Base-by-base conservation (phyloP, 2,113 vertebrate genomes). In the Paracanthobrama guichenoti region DNA sequence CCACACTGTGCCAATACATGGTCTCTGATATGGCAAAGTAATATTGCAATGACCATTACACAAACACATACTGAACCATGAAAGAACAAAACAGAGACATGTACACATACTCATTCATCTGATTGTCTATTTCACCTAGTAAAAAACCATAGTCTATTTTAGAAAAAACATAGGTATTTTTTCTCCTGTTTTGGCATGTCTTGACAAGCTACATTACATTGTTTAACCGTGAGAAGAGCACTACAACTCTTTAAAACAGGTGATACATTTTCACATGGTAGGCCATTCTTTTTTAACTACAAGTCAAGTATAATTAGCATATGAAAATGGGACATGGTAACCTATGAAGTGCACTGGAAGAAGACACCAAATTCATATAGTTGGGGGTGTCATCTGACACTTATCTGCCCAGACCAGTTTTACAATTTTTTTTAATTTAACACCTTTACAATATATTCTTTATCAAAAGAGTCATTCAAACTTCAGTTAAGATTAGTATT, bases 101-200 rank as follows among this genome's bases (percentile, higher is more conserved):
- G 35, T 83, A 44, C 26, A 84, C 55, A 89, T 79, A 89, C 60
- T 74, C 48, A 84, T 57, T 82, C 82, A 87, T 57, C 67, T 85
- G 39, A 76, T 18, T 81, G 62, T 73, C 67, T n/a, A n/a, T 74
- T 46, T 62, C n/a, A 64, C 20, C 48, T 20, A 81, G 81, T 80
- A 46, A 87, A 91, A 74, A 86, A 81, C 80, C 85, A 75, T 46
- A 82, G 81, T n/a, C 3, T n/a, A n/a, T n/a, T n/a, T n/a, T n/a
- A n/a, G n/a, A n/a, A n/a, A n/a, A n/a, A n/a, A n/a, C n/a, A n/a
- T n/a, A 86, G 85, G 86, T 75, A 85, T 89, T 85, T 81, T n/a
- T n/a, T 67, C 81, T 91, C 90, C 42, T 92, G 93, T 90, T 85
- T 83, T 71, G 85, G 92, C 94, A 89, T 86, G 93, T 53, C 86